Base-by-base conservation (phyloP, 2,888 invertebrate species). In the Eupeodes latifasciatus region DNA sequence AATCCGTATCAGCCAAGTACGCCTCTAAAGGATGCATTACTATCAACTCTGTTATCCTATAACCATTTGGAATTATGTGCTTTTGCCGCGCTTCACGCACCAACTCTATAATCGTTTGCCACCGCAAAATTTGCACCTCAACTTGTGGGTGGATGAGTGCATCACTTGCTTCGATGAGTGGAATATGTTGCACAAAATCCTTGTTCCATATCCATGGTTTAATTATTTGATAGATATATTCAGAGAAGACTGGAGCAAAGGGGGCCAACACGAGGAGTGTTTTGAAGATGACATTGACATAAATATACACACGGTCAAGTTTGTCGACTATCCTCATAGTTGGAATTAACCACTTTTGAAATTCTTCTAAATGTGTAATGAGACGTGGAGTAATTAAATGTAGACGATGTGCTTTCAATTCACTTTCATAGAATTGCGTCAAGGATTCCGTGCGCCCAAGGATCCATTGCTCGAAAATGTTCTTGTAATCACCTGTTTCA, bases 311-410 rank as follows among this genome's bases (percentile, higher is more conserved):
- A 1, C 14, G 11, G 2, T 16, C 36, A 0, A 0, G 12, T 64
- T 95, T 91, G 98, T 98, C 98, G 98, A 86, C 98, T 95, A 69
- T 99, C 95, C 16, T 10, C n/a, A 47, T 57, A 0, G 27, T n/a
- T 90, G 99, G 95, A 44, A 99, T 98, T 93, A 98, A 99, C 98
- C 98, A 98, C 93, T 99, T 99, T 57, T 98, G 98, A 10, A 99
- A 95, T 92, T 98, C 97, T 91, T 99, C 98, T 89, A 99, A 97
- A 93, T 98, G 99, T 92, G 98, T 97, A 0, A 98, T 96, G 71
- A 99, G 94, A 80, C 96, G 19, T 1, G 98, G 98, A 11, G 98
- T 96, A 12, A 99, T 99, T 9, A 98, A 98, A 92, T 98, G 98
- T 78, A 99, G 94, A 86, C 97, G 96, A 93, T 99, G 99, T 0